These are phyloP conservation scores for Sphaerophoria rueppellii DNA, from an alignment of 2,888 invertebrate species.

Conservation along the genomic window DNA sequence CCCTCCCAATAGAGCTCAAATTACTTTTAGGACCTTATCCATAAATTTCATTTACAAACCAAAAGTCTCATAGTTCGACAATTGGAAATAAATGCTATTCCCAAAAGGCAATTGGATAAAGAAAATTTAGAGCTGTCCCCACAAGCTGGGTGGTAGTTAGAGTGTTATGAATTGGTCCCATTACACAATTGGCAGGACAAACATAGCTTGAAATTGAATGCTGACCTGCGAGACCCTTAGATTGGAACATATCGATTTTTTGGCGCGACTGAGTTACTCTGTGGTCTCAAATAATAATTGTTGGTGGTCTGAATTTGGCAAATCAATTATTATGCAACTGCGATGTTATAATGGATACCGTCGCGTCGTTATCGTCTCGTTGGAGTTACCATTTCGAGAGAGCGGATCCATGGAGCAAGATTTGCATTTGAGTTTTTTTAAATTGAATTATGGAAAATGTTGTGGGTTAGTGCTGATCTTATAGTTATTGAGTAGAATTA, in stretches of 20 bases:
- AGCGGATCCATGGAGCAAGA: too few relatives aligned
- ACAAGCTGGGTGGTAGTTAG: constrained; percentile 9
- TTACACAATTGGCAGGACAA: constrained; percentile 22
- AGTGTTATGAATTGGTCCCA: constrained; percentile 23
- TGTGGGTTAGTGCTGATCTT: too few relatives aligned
- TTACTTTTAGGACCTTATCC: constrained; percentile 60
- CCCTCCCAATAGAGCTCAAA: constrained; percentile 18
- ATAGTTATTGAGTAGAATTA: too few relatives aligned
- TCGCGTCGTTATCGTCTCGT: neutral
- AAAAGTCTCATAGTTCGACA: constrained; percentile 6
- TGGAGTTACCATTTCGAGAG: too few relatives aligned
- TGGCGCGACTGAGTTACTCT: neutral
- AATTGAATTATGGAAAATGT: too few relatives aligned
- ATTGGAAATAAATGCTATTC: neutral
- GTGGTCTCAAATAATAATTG: constrained; percentile 1
- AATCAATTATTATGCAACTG: constrained; percentile 67
- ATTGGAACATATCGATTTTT: neutral
- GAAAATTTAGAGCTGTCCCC: constrained; percentile 24
- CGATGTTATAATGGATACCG: constrained; percentile 2
- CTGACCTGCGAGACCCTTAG: constrained; percentile 46
- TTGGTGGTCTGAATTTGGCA: constrained; percentile 64
- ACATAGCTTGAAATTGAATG: neutral
- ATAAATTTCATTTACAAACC: constrained; percentile 35
- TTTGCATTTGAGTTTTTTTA: too few relatives aligned
- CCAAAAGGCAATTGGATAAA: constrained; percentile 46